These are phyloP conservation scores for Pseudomyrmex sp. DNA, from an alignment of 1,140 invertebrate species.

Conservation along the genomic window DNA sequence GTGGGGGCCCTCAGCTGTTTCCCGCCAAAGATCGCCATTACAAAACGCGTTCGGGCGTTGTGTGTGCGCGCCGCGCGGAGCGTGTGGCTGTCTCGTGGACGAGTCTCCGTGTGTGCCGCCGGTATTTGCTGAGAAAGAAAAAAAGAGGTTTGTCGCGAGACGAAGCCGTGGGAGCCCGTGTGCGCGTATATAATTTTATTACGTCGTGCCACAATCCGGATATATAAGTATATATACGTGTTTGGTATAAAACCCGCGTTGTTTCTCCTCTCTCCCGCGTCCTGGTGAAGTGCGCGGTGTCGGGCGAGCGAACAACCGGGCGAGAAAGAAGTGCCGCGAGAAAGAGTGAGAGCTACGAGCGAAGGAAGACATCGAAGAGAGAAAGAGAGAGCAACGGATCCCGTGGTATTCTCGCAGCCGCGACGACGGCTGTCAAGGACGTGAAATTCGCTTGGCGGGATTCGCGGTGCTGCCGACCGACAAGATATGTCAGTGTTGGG, in stretches of 20 bases:
- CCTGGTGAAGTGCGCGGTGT: conserved; percentile 44
- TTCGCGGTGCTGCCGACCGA: conserved; percentile 71
- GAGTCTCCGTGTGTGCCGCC: conserved; percentile 66
- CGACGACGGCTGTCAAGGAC: conserved; percentile 66
- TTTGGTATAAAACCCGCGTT: conserved; percentile 39
- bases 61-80: conserved; percentile 74
- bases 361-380: not conserved
- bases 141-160: conserved; percentile 33
- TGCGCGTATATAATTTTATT: conserved; percentile 1
- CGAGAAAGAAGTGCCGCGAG: conserved; percentile 26
- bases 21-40: conserved; percentile 88
- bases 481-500: conserved; percentile 84
- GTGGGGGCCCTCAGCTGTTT: conserved; percentile 88
- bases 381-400: not conserved
- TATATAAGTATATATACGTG: no score
- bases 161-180: conserved; percentile 30
- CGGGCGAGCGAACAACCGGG: not conserved
- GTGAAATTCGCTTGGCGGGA: conserved; percentile 60
- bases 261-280: conserved; percentile 23
- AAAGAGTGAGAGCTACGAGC: conserved; percentile 28
- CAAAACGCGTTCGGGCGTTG: conserved; percentile 84
- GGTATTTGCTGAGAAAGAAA: conserved; percentile 44
- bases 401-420: conserved; percentile 65
- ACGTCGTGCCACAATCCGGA: not conserved
- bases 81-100: conserved; percentile 76